Conservation (phyloP, 2,797 vertebrate species). For the Myripristis murdjan region DNA sequence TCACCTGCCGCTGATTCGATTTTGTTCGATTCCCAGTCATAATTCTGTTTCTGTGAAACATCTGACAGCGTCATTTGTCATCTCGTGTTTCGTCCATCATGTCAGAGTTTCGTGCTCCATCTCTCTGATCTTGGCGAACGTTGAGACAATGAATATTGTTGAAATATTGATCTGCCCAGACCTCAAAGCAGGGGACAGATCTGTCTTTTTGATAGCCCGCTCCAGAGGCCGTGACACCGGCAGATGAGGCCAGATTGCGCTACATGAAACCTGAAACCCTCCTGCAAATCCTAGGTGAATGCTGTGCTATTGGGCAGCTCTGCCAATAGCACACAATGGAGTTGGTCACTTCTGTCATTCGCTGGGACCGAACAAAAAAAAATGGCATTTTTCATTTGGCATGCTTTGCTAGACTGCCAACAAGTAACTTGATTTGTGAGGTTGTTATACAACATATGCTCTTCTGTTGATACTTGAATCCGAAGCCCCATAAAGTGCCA, state of each 20-base stretch:
- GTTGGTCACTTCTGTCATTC: too few species aligned
- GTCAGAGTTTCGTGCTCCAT: neutral
- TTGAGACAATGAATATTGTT: conserved; percentile 60
- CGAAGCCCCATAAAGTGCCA: neutral
- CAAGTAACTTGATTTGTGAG: conserved; percentile 27
- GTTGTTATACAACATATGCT: neutral
- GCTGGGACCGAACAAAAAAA: too few species aligned
- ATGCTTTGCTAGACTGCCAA: neutral
- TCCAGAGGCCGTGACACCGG: conserved; percentile 48
- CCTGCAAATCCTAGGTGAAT: conserved; percentile 8
- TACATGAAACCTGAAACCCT: conserved; percentile 52
- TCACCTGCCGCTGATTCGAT: conserved; percentile 34
- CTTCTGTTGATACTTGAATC: neutral
- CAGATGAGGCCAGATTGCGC: conserved; percentile 18
- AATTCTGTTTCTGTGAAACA: conserved; percentile 15
- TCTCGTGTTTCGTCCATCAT: conserved; percentile 33
- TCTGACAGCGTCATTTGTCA: conserved; percentile 56
- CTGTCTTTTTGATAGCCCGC: conserved; percentile 63
- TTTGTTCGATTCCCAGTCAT: conserved; percentile 17
- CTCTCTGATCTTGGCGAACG: conserved; percentile 17
- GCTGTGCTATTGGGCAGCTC: conserved; percentile 21
- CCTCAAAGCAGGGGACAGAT: conserved; percentile 49
- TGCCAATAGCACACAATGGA: neutral
- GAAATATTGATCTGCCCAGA: conserved; percentile 61
- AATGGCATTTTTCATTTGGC: neutral